These are phyloP conservation scores for Brachyistius frenatus DNA, from an alignment of 2,113 vertebrate species.

Conservation along the genomic window DNA sequence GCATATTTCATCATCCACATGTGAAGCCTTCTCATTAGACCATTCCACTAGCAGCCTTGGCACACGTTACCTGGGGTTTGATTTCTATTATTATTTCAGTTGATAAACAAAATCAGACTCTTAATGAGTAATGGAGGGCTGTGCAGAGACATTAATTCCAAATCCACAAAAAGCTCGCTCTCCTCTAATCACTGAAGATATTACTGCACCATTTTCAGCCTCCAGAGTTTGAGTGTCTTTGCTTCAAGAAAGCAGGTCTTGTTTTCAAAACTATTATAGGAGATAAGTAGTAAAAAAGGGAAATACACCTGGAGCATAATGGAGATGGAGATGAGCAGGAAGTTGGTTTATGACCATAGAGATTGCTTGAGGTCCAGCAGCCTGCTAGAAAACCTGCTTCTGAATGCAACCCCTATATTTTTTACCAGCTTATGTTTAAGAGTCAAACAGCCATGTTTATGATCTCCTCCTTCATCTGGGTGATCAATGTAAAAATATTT, in stretches of 20 bases:
- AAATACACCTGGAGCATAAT: neutral
- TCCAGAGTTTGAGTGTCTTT: constrained; percentile 21
- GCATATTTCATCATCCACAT: constrained; percentile 90
- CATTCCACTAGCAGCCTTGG: constrained; percentile 78
- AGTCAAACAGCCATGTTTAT: constrained; percentile 56
- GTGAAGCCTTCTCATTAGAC: constrained; percentile 86
- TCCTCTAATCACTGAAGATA: constrained; percentile 41
- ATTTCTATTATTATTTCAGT: constrained; percentile 84
- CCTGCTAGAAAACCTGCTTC: constrained; percentile 18
- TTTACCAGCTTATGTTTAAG: constrained; percentile 62
- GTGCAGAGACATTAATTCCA: constrained; percentile 61
- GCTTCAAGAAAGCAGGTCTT: constrained; percentile 15
- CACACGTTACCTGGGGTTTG: constrained; percentile 85
- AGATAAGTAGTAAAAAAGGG: constrained; percentile 37
- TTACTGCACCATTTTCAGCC: constrained; percentile 37
- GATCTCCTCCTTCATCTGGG: constrained; percentile 45
- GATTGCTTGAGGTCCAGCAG: constrained; percentile 19
- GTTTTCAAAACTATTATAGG: constrained; percentile 31
- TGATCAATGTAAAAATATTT: constrained; percentile 27
- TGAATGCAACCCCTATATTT: constrained; percentile 43
- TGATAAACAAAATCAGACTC: constrained; percentile 83
- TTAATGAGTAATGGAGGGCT: constrained; percentile 78
- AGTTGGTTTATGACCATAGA: constrained; percentile 20
- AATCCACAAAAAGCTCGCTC: constrained; percentile 48
- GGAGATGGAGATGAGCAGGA: constrained; percentile 13